Evolutionary conservation across 2,888 invertebrate species (phyloP).

Genomic region (Lordiphosa andalusiaca): DNA sequence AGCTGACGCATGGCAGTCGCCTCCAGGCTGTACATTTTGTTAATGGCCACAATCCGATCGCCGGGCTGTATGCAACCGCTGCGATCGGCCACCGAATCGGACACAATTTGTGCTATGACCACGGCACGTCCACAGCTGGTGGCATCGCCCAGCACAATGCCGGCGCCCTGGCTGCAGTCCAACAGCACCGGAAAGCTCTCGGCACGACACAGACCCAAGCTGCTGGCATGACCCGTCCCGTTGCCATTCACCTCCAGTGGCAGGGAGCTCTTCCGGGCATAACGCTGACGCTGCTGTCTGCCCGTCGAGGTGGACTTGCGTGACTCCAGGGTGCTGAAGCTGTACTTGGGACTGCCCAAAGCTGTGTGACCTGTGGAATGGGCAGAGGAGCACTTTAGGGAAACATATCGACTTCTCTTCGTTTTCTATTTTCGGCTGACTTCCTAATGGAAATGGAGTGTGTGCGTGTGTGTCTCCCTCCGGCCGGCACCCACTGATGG

Average conservation of each 20-base stretch:
- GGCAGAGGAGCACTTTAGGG: neutral
- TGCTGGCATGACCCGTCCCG: conserved; percentile 57
- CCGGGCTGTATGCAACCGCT: conserved; percentile 89
- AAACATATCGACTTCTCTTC: neutral
- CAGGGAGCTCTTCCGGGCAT: conserved; percentile 81
- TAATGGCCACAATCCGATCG: conserved; percentile 91
- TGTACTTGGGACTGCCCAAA: conserved; percentile 81
- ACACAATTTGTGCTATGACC: conserved; percentile 77
- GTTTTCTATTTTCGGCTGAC: conserved; percentile 36
- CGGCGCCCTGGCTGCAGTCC: conserved; percentile 80
- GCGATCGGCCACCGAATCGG: conserved; percentile 81
- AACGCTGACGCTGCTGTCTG: conserved; percentile 77
- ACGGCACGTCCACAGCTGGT: conserved; percentile 75
- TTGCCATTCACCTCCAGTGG: conserved; percentile 71
- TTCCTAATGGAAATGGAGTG: conserved; percentile 9
- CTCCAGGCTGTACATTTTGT: conserved; percentile 87
- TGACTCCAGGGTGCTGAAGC: conserved; percentile 83
- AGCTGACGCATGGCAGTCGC: conserved; percentile 82
- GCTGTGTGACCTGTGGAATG: conserved; percentile 68
- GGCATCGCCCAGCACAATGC: conserved; percentile 74
- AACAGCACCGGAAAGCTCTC: conserved; percentile 80
- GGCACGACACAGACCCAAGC: conserved; percentile 78
- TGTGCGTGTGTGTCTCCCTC: neutral
- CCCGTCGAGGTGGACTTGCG: conserved; percentile 78
- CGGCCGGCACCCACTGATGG: neutral